Conservation (phyloP, 2,113 vertebrate genomes). For the Leucoraja erinaceus region DNA sequence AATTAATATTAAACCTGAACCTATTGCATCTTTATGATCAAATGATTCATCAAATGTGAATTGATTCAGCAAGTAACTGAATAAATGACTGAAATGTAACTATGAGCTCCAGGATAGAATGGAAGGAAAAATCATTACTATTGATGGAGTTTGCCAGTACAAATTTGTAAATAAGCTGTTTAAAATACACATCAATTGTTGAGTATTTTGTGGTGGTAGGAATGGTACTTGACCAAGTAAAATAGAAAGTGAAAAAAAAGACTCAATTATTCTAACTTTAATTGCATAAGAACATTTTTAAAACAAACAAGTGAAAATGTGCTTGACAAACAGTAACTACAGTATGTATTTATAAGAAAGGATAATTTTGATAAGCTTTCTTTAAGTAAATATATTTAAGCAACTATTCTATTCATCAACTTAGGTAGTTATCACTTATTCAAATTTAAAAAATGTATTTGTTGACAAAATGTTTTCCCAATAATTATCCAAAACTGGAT, state of each 20-base stretch:
- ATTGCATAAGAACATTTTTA: background rate
- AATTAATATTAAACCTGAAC: background rate
- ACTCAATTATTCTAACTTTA: background rate
- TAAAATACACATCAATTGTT: background rate
- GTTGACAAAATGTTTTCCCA: background rate
- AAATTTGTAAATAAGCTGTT: background rate
- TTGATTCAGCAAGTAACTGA: background rate
- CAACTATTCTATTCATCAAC: background rate
- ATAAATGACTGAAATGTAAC: background rate
- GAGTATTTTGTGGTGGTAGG: background rate
- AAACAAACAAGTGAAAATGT: background rate
- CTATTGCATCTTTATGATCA: background rate
- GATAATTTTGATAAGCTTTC: background rate
- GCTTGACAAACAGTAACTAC: background rate
- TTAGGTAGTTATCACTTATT: constrained; percentile 5
- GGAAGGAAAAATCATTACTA: background rate
- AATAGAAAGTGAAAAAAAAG: background rate
- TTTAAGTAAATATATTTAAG: background rate
- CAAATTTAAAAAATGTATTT: background rate
- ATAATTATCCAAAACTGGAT: background rate
- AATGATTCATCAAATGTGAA: background rate
- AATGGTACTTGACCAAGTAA: background rate
- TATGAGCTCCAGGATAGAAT: background rate
- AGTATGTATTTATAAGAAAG: background rate
- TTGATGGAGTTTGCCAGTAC: background rate